Conservation (phyloP, 2,888 invertebrate species). For the Hanleya hanleyi region DNA sequence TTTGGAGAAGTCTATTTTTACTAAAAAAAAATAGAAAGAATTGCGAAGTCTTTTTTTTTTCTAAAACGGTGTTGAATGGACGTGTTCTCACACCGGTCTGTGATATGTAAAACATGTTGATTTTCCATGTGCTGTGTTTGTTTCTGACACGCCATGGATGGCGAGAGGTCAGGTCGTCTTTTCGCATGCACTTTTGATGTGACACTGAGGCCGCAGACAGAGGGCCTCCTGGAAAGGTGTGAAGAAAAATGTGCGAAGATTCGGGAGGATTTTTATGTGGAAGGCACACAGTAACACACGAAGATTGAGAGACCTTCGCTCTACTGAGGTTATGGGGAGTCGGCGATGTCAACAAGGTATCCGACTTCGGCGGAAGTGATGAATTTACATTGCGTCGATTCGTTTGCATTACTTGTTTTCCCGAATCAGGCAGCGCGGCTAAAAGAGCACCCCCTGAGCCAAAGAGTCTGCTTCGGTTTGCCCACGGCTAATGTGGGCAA, state of each 20-base stretch:
- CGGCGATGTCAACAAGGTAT: slow-evolving; percentile 1
- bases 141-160: not conserved
- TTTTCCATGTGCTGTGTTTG: not conserved
- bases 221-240: not conserved
- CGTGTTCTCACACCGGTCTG: slow-evolving; percentile 1
- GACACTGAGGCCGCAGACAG: not conserved
- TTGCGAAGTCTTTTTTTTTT: too few species aligned
- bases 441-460: not conserved
- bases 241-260: slow-evolving; percentile 1
- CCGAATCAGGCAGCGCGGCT: slow-evolving; percentile 1
- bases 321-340: not conserved
- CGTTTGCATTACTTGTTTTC: slow-evolving; percentile 4
- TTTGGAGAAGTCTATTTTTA: too few species aligned
- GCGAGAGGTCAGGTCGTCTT: not conserved
- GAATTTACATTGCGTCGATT: slow-evolving; percentile 10
- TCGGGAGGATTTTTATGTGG: not conserved
- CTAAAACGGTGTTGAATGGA: not conserved
- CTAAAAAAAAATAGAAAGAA: too few species aligned
- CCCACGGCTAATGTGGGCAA: not conserved
- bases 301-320: not conserved
- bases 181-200: slow-evolving; percentile 1
- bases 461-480: not conserved
- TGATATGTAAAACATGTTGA: slow-evolving; percentile 6
- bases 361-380: slow-evolving; percentile 2
- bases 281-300: slow-evolving; percentile 2